phyloP scores from a whole-genome alignment of 2,797 vertebrate species.

The Sebastes minor region DNA sequence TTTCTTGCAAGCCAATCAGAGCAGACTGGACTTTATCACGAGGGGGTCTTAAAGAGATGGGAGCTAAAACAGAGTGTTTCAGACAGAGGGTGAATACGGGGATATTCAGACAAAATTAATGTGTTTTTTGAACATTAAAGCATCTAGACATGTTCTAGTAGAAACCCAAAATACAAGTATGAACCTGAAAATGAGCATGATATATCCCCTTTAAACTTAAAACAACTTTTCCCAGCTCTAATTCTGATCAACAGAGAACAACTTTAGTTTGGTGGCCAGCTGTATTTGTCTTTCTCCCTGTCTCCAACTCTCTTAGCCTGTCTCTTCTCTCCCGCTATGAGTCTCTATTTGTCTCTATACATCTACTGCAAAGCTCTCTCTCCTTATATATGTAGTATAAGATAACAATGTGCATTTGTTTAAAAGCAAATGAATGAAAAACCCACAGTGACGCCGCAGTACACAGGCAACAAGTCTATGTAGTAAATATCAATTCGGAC shows the following conservation, averaged over 20 bases:
- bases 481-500: conserved; percentile 39
- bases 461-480: conserved; percentile 18
- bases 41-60: too few relatives aligned
- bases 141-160: too few relatives aligned
- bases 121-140: too few relatives aligned
- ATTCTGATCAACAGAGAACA: background rate
- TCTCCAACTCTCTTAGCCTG: background rate
- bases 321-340: background rate
- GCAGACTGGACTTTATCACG: too few relatives aligned
- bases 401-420: conserved; percentile 19
- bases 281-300: background rate
- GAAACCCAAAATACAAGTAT: too few relatives aligned
- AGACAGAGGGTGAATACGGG: too few relatives aligned
- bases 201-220: too few relatives aligned
- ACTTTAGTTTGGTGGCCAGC: background rate
- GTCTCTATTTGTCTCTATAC: background rate
- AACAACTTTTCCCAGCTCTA: too few relatives aligned
- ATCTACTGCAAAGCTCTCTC: background rate
- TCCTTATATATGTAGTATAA: background rate
- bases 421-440: background rate
- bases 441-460: background rate
- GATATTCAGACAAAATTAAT: too few relatives aligned
- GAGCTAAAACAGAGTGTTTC: too few relatives aligned
- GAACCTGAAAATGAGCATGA: too few relatives aligned
- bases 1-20: too few relatives aligned